Evolutionary conservation across 2,797 vertebrate species (phyloP).

Genomic region (Platyrinchus mystaceus): DNA sequence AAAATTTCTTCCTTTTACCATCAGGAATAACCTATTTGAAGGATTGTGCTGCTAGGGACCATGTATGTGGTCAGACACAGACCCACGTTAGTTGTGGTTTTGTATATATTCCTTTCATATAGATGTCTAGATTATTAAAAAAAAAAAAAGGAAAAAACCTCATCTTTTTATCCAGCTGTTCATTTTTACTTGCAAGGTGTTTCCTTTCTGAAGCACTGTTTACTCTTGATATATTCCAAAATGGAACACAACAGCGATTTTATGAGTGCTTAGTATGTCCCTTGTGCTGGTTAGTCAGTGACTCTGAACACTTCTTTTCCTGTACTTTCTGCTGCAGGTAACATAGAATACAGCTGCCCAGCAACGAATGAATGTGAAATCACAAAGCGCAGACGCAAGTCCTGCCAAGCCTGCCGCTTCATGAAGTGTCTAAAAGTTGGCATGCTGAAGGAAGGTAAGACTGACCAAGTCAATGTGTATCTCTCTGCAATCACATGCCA

Average conservation of each 20-base stretch:
- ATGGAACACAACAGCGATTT: not conserved
- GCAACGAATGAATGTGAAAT: conserved; percentile 99
- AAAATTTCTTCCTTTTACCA: not conserved
- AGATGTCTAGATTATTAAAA: not conserved
- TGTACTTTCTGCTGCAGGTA: conserved; percentile 82
- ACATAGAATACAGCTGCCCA: conserved; percentile 99
- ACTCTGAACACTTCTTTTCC: conserved; percentile 52
- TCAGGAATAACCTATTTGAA: not conserved
- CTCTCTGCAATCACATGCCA: not conserved
- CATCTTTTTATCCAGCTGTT: not conserved
- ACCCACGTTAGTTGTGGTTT: not conserved
- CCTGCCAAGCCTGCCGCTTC: conserved; percentile 99
- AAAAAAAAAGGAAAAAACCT: not conserved
- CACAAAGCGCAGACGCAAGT: conserved; percentile 99
- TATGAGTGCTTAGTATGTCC: fast-evolving
- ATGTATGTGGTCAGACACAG: not conserved
- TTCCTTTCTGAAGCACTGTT: not conserved
- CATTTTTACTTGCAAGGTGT: not conserved
- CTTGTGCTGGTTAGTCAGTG: not conserved
- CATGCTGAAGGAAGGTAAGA: conserved; percentile 99
- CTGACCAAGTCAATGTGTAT: not conserved
- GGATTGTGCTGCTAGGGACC: not conserved
- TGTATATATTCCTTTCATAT: not conserved
- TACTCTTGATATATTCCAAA: not conserved
- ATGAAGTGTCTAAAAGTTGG: conserved; percentile 99